A percentile compares a stretch with the other conserved stretches of the same genome.
Conservation (phyloP, 2,797 vertebrate genomes). For the Typhlichthys subterraneus region DNA sequence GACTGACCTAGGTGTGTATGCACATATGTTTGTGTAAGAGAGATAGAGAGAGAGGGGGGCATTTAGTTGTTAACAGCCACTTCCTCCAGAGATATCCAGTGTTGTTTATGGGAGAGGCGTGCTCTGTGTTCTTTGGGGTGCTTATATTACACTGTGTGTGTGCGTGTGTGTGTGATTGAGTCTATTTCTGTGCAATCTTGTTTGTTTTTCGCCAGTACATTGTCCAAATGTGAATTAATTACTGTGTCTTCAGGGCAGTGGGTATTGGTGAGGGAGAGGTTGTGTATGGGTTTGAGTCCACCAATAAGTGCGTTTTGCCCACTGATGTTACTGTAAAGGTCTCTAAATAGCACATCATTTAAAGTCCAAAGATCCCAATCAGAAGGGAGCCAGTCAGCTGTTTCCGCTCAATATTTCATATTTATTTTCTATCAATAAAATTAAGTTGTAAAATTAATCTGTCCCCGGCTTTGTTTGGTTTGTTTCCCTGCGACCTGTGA, state of each 20-base stretch:
- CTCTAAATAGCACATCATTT: not conserved
- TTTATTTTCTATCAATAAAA: too few species aligned
- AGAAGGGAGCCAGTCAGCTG: too few species aligned
- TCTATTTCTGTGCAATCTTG: not conserved
- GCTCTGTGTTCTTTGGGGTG: slow-evolving; percentile 1
- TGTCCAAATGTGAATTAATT: slow-evolving; percentile 41
- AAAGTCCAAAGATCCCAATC: too few species aligned
- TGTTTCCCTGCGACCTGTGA: slow-evolving; percentile 14
- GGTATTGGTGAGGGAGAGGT: slow-evolving; percentile 22
- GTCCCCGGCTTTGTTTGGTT: not conserved
- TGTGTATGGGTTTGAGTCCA: slow-evolving; percentile 10
- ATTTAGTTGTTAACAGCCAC: slow-evolving; percentile 44
- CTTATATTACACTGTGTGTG: not conserved
- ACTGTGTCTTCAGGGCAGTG: slow-evolving; percentile 45
- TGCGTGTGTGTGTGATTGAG: slow-evolving; percentile 11
- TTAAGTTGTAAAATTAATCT: not conserved
- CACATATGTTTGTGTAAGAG: not conserved
- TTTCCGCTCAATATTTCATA: not conserved
- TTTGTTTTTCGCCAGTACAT: slow-evolving; percentile 18
- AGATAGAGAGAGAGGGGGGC: slow-evolving; percentile 2
- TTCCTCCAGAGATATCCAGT: slow-evolving; percentile 36
- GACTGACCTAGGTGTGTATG: slow-evolving; percentile 2
- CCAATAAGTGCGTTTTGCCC: not conserved
- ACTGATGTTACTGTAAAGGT: not conserved
- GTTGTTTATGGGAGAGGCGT: slow-evolving; percentile 29